Evolutionary conservation across 2,113 vertebrate genomes (phyloP).

Genomic region (Nanorana parkeri): DNA sequence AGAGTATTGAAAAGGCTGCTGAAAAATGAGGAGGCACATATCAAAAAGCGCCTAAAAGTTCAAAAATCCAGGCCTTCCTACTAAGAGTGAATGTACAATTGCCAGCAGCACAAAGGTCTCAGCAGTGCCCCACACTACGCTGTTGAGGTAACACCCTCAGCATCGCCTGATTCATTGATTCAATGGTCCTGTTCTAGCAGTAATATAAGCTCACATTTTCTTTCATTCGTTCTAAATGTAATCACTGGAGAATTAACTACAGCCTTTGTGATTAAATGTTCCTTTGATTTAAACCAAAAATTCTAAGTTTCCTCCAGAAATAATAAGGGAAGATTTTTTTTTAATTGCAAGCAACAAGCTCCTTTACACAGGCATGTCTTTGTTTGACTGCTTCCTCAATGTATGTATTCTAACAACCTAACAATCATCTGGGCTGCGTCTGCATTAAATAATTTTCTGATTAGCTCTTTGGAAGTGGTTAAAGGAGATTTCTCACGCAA

Average conservation of each 20-base stretch:
- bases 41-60: too few species aligned
- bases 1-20: too few species aligned
- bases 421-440: background rate
- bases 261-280: background rate
- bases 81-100: too few species aligned
- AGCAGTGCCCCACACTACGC: background rate
- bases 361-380: slow-evolving; percentile 31
- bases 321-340: slow-evolving; percentile 7
- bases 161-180: background rate
- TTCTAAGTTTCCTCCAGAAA: background rate
- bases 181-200: background rate
- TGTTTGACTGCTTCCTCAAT: slow-evolving; percentile 23
- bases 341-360: slow-evolving; percentile 5
- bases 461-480: slow-evolving; percentile 14
- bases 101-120: too few species aligned
- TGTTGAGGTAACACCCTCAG: background rate
- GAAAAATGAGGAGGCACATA: too few species aligned
- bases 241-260: background rate
- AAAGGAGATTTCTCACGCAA: slow-evolving; percentile 26
- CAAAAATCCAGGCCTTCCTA: too few species aligned
- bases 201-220: background rate
- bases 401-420: slow-evolving; percentile 5
- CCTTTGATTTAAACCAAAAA: slow-evolving; percentile 5
- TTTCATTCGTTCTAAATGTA: background rate
- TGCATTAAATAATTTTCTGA: background rate